A percentile compares a stretch with the other conserved stretches of the same genome.
Conservation (phyloP, 2,113 vertebrate genomes). For the Triplophysa siluroides region DNA sequence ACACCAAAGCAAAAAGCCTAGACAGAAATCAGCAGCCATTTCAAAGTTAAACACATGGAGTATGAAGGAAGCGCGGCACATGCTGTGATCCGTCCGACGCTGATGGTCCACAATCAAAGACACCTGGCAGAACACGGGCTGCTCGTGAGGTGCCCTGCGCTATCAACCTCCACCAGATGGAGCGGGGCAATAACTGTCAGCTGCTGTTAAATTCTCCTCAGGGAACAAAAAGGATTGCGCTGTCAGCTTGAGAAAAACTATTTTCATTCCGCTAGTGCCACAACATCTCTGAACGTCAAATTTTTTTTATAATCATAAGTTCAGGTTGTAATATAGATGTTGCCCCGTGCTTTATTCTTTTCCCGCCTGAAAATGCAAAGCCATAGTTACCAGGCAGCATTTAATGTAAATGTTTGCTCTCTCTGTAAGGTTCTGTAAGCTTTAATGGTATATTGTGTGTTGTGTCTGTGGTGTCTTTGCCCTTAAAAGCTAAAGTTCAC, state of each 20-base stretch:
- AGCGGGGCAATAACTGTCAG: constrained; percentile 61
- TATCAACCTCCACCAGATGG: constrained; percentile 59
- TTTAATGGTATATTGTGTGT: constrained; percentile 59
- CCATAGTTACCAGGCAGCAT: constrained; percentile 60
- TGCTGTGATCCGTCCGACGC: constrained; percentile 9
- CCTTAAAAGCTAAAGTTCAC: not conserved
- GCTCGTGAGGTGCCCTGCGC: constrained; percentile 32
- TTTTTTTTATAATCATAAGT: constrained; percentile 49
- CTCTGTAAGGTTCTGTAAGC: constrained; percentile 56
- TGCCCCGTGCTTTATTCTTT: constrained; percentile 54
- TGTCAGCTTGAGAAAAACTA: constrained; percentile 51
- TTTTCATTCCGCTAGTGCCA: constrained; percentile 51
- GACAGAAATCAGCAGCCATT: constrained; percentile 9
- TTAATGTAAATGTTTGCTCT: constrained; percentile 62
- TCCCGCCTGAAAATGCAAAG: constrained; percentile 59
- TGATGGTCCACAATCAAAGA: constrained; percentile 38
- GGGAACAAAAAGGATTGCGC: constrained; percentile 52
- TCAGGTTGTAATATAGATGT: constrained; percentile 62
- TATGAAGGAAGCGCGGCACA: constrained; percentile 5
- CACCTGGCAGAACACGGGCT: constrained; percentile 27
- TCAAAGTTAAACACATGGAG: constrained; percentile 13
- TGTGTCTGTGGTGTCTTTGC: constrained; percentile 40
- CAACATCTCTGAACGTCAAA: constrained; percentile 49
- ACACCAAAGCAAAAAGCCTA: constrained; percentile 30
- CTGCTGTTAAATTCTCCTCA: constrained; percentile 58